Conservation (phyloP, 2,113 vertebrate genomes). For the Dasyornis broadbenti region DNA sequence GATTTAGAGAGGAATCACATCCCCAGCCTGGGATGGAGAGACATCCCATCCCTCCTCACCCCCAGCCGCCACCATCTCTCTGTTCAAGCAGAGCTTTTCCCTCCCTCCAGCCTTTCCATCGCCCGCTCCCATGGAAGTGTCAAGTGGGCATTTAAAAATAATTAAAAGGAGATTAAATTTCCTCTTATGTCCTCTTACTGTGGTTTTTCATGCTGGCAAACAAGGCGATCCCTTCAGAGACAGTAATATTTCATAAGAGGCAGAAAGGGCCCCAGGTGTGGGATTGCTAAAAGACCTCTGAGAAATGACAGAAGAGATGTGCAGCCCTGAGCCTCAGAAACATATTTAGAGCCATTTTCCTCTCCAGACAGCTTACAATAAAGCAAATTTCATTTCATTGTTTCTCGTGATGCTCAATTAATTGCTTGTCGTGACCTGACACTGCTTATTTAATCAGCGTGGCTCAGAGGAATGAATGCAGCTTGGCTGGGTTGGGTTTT, state of each 20-base stretch:
- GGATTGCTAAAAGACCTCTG: neutral
- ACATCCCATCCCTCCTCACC: neutral
- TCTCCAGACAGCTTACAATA: neutral
- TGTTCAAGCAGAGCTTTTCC: neutral
- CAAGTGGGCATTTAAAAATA: neutral
- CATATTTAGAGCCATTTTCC: neutral
- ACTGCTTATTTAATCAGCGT: neutral
- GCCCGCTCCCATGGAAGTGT: neutral
- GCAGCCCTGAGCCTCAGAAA: neutral
- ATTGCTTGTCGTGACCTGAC: neutral
- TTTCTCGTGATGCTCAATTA: neutral
- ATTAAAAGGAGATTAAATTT: neutral
- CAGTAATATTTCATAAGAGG: accelerated
- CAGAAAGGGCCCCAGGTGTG: neutral
- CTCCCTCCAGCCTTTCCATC: neutral
- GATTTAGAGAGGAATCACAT: neutral
- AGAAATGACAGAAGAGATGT: neutral
- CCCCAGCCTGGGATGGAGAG: neutral
- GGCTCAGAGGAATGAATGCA: neutral
- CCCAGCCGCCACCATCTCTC: neutral
- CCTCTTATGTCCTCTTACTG: neutral
- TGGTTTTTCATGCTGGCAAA: neutral
- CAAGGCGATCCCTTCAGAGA: neutral
- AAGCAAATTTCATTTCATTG: neutral
- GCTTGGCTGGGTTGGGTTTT: neutral